phyloP scores from a whole-genome alignment of 2,113 vertebrate species.

The Protobothrops flavoviridis region DNA sequence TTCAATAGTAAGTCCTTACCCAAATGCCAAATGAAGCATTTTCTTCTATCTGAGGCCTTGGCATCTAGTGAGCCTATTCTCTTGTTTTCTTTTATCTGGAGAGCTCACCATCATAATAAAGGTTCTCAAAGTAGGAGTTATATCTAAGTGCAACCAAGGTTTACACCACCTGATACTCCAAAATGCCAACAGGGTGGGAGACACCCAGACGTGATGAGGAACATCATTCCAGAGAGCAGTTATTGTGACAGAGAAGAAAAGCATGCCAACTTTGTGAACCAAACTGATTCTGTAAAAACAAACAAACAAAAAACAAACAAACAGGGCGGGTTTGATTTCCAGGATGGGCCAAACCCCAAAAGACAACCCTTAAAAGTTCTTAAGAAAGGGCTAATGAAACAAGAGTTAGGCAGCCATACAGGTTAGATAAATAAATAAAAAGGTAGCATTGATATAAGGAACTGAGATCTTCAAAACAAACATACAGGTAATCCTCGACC shows the following conservation, averaged over 20 bases:
- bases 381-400: constrained; percentile 50
- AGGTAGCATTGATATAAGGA: constrained; percentile 52
- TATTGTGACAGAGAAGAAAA: not conserved
- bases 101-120: not conserved
- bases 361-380: constrained; percentile 33
- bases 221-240: not conserved
- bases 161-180: not conserved
- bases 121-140: not conserved
- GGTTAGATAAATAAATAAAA: not conserved
- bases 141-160: not conserved
- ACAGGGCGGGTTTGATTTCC: not conserved
- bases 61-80: not conserved
- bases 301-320: too few species aligned
- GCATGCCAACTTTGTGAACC: not conserved
- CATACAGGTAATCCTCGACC: constrained; percentile 25
- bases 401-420: not conserved
- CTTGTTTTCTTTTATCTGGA: not conserved
- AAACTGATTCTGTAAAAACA: not conserved
- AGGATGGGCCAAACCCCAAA: not conserved
- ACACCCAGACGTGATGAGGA: not conserved
- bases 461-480: constrained; percentile 54
- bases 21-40: not conserved
- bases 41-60: not conserved
- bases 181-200: not conserved
- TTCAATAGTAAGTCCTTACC: not conserved